These are phyloP conservation scores for Epinephelus coioides DNA, from an alignment of 2,797 vertebrate species.

Conservation along the genomic window DNA sequence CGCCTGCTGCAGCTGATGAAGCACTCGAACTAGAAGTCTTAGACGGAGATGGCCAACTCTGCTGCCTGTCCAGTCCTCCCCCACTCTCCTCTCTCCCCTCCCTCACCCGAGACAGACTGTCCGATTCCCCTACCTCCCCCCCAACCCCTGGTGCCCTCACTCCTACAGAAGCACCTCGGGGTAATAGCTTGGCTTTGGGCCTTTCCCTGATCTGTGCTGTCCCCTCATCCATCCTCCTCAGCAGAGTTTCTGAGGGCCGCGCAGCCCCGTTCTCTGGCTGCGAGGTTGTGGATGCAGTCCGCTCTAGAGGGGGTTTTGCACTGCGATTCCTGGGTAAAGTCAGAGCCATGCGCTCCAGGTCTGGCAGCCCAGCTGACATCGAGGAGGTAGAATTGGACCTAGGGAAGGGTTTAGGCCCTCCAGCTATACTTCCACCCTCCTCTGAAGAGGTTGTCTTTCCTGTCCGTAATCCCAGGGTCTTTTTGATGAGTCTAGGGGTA, in stretches of 20 bases:
- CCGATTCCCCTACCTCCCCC: slow-evolving; percentile 81
- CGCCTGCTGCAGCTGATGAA: slow-evolving; percentile 64
- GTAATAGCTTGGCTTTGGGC: slow-evolving; percentile 96
- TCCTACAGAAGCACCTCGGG: slow-evolving; percentile 83
- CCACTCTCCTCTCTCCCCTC: slow-evolving; percentile 81
- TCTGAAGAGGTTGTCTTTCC: slow-evolving; percentile 92
- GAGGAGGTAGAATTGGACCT: slow-evolving; percentile 99
- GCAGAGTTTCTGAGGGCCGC: slow-evolving; percentile 85
- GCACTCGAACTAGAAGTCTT: slow-evolving; percentile 83
- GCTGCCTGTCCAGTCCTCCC: slow-evolving; percentile 77
- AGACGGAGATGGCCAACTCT: slow-evolving; percentile 91
- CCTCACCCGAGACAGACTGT: slow-evolving; percentile 83
- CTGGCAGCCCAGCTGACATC: slow-evolving; percentile 96
- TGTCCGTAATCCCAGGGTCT: slow-evolving; percentile 95
- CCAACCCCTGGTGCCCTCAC: slow-evolving; percentile 84
- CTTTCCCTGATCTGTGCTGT: slow-evolving; percentile 93
- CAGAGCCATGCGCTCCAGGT: slow-evolving; percentile 97
- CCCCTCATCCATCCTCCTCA: slow-evolving; percentile 93
- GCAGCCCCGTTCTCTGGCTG: slow-evolving; percentile 92
- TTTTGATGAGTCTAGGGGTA: slow-evolving; percentile 98
- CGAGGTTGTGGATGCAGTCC: slow-evolving; percentile 92
- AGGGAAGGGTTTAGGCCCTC: slow-evolving; percentile 89
- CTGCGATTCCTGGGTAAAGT: slow-evolving; percentile 97
- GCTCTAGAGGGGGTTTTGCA: slow-evolving; percentile 94
- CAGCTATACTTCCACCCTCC: slow-evolving; percentile 84